phyloP scores from a whole-genome alignment of 2,888 invertebrate species.

The Eutolmus rufibarbis region DNA sequence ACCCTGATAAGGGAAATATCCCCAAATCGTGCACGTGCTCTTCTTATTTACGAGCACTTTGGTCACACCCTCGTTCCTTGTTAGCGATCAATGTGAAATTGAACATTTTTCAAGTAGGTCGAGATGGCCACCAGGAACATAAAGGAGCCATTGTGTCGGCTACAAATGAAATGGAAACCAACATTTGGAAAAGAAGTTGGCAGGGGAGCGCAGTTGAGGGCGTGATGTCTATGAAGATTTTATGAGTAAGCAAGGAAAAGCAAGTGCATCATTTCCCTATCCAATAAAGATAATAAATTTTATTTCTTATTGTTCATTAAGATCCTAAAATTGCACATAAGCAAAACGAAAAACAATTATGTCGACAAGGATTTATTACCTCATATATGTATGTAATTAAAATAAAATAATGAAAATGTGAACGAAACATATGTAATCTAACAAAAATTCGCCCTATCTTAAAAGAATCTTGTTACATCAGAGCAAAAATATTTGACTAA shows the following conservation, averaged over 20 bases:
- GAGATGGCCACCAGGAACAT: background rate
- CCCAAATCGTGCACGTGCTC: background rate
- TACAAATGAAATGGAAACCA: background rate
- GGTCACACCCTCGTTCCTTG: background rate
- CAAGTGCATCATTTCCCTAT: background rate
- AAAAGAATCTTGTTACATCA: background rate
- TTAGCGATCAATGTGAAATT: background rate
- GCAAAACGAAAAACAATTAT: background rate
- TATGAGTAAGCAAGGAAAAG: background rate
- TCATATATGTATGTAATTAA: background rate
- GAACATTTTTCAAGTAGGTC: background rate
- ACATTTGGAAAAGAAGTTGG: background rate
- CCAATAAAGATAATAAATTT: background rate
- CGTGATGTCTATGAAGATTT: background rate
- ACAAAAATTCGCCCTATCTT: background rate
- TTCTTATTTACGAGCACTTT: background rate
- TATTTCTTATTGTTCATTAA: background rate
- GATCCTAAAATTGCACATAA: background rate
- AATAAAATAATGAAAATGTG: background rate
- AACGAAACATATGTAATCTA: background rate
- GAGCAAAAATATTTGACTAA: no score
- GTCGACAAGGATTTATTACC: background rate
- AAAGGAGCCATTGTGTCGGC: background rate
- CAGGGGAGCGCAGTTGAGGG: background rate
- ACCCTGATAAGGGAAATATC: background rate